Conservation (phyloP, 2,888 invertebrate genomes). For the Subacronicta megacephala region DNA sequence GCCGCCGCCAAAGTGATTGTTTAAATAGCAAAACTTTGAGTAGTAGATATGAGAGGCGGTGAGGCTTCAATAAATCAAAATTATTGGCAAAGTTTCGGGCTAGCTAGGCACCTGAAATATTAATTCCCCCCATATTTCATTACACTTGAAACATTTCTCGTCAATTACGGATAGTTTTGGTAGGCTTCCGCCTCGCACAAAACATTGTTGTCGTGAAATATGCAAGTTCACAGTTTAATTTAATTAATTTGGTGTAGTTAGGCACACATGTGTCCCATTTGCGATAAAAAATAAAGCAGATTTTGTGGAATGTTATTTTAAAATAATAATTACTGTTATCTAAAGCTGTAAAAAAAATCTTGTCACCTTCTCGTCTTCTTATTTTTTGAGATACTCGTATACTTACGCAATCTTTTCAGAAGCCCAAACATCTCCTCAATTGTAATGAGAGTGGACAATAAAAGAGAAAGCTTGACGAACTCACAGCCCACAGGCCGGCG, state of each 20-base stretch:
- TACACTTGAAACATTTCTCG: slow-evolving; percentile 69
- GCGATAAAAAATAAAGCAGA: slow-evolving; percentile 1
- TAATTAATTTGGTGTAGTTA: slow-evolving; percentile 46
- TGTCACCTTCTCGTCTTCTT: background rate
- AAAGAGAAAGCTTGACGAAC: slow-evolving; percentile 62
- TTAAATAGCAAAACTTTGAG: slow-evolving; percentile 74
- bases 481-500: slow-evolving; percentile 56
- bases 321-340: no score
- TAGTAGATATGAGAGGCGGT: slow-evolving; percentile 69
- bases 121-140: slow-evolving; percentile 73
- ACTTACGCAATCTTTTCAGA: slow-evolving; percentile 31
- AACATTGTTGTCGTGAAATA: slow-evolving; percentile 48
- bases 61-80: slow-evolving; percentile 78
- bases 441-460: slow-evolving; percentile 68
- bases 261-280: slow-evolving; percentile 24
- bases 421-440: slow-evolving; percentile 60
- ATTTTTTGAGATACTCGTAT: slow-evolving; percentile 13
- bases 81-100: slow-evolving; percentile 78
- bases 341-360: no score
- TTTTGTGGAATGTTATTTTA: background rate
- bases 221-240: slow-evolving; percentile 48
- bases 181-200: slow-evolving; percentile 50
- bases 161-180: slow-evolving; percentile 67
- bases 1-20: slow-evolving; percentile 62
- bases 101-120: slow-evolving; percentile 76